phyloP scores from a whole-genome alignment of 2,113 vertebrate species.

The Anhinga anhinga region DNA sequence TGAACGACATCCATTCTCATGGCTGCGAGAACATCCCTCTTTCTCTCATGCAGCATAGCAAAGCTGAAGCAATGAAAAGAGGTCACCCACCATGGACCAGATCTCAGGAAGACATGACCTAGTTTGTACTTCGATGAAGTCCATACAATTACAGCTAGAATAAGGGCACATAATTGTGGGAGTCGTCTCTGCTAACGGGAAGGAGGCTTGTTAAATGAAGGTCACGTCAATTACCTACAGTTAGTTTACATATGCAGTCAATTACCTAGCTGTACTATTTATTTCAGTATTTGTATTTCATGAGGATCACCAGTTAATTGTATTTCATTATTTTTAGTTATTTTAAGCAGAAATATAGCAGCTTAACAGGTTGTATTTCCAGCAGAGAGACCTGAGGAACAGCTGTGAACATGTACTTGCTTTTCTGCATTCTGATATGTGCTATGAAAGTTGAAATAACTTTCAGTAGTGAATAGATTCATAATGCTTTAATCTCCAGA shows the following conservation, averaged over 20 bases:
- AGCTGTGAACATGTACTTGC: background rate
- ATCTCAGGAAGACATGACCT: background rate
- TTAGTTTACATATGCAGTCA: conserved; percentile 40
- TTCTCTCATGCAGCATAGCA: background rate
- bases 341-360: background rate
- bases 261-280: conserved; percentile 49
- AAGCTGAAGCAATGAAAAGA: background rate
- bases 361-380: background rate
- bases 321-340: background rate
- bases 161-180: background rate
- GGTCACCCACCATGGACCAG: background rate
- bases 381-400: background rate
- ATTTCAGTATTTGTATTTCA: conserved; percentile 42
- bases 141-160: background rate
- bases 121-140: background rate
- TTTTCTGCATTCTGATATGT: background rate
- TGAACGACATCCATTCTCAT: background rate
- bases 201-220: conserved; percentile 17
- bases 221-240: conserved; percentile 48
- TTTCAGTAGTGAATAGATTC: conserved; percentile 11
- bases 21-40: background rate
- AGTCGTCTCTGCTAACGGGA: background rate
- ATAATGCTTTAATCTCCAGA: background rate
- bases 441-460: background rate
- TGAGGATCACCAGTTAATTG: conserved; percentile 18